These are phyloP conservation scores for Neofelis nebulosa DNA, from an alignment of 2,113 vertebrate genomes.

Conservation along the genomic window DNA sequence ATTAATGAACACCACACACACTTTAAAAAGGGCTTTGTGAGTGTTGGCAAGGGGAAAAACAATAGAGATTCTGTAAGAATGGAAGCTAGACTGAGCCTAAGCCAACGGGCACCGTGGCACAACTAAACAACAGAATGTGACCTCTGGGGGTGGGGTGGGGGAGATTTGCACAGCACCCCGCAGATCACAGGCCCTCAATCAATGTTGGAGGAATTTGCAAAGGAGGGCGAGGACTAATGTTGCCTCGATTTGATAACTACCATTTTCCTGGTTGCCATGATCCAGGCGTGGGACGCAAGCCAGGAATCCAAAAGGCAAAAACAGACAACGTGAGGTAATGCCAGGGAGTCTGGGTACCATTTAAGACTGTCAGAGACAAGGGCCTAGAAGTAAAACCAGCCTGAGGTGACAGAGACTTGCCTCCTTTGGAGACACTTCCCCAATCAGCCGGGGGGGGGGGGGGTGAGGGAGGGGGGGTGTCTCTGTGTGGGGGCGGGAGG, in stretches of 20 bases:
- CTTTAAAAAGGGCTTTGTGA: background rate
- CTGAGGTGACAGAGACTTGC: background rate
- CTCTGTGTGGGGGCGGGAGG: background rate
- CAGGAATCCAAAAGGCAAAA: conserved; percentile 33
- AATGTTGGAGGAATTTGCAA: conserved; percentile 53
- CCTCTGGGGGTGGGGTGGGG: background rate
- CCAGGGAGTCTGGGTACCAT: background rate
- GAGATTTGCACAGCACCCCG: background rate
- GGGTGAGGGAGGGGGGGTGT: background rate
- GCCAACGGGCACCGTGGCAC: fast-evolving
- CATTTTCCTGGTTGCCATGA: conserved; percentile 60
- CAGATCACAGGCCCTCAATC: conserved; percentile 40
- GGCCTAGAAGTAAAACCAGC: background rate
- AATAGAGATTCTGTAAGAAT: background rate
- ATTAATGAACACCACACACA: background rate
- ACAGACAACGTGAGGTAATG: background rate
- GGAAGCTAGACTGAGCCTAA: background rate
- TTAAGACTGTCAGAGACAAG: background rate
- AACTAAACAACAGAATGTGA: background rate
- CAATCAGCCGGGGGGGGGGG: background rate
- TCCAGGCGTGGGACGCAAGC: conserved; percentile 3
- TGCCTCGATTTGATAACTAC: conserved; percentile 59
- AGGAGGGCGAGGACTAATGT: background rate
- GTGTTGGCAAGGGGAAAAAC: background rate
- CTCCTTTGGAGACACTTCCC: background rate